Evolutionary conservation across 2,113 vertebrate species (phyloP), one percentile per base, ranked within the genome.

Genomic region (Ceyx cyanopectus): DNA sequence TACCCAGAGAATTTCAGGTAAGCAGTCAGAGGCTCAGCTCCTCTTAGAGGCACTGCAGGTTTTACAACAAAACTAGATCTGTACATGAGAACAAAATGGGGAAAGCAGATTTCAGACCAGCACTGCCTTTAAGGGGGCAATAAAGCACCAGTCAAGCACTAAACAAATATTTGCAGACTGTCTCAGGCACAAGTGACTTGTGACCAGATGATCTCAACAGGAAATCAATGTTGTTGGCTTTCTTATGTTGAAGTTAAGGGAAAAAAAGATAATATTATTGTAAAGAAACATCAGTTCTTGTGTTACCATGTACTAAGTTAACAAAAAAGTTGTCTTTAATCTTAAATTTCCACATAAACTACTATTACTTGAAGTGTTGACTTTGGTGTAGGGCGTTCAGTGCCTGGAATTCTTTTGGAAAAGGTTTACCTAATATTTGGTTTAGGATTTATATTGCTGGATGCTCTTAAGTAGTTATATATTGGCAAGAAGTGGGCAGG

Each of bases 131-230:
- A 41, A 83, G 45, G 20, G 20, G 26, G n/a, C 9, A 37, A 81
- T 81, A 81, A 88, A 61, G 48, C 72, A 58, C 8, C 7, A 41
- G 73, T 53, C 72, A 81, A 51, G 50, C 56, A 84, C 63, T 43
- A 87, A 93, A 81, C 54, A 92, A 92, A 51, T 69, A 81, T 58
- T 69, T 89, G 41, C 54, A 91, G 74, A 46, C 10, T 73, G 20
- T 67, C 34, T 84, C 62, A 19, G 66, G 45, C 58, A 79, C 34
- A 79, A 79, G n/a, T 50, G 81, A 75, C 34, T 79, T 60, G 53
- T 43, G 81, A 75, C 66, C 53, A 63, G 62, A 81, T 91, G 76
- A 93, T 66, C 74, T 84, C 84, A 87, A 43, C 8, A 40, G 67
- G 70, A 54, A 80, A 92, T 67, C 67, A 87, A 19, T 46, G 16